These are phyloP conservation scores for Lepus oiostolus DNA, from an alignment of 2,797 vertebrate genomes.

Conservation along the genomic window DNA sequence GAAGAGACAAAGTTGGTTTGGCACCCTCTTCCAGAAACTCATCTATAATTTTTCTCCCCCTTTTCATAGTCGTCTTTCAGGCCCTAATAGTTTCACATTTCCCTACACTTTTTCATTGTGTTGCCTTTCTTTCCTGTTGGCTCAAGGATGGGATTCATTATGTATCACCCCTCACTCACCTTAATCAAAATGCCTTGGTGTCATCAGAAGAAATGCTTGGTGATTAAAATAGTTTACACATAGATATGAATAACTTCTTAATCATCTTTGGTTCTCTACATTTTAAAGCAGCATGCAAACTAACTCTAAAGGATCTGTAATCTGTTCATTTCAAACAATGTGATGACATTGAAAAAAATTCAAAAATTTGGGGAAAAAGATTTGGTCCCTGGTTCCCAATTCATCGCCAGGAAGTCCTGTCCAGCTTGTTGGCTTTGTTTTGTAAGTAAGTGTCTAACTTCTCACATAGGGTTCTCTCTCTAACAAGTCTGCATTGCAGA, in stretches of 20 bases:
- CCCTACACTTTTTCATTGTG: background rate
- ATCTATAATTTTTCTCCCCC: background rate
- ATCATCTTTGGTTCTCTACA: background rate
- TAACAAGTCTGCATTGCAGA: background rate
- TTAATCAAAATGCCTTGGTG: background rate
- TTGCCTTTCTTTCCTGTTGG: background rate
- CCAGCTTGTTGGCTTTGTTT: background rate
- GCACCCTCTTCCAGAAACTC: background rate
- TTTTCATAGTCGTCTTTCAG: background rate
- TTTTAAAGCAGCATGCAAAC: constrained; percentile 41
- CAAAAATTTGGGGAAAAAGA: background rate
- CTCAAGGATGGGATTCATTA: background rate
- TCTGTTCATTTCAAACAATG: background rate
- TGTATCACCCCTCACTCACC: background rate
- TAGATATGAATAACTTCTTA: constrained; percentile 4
- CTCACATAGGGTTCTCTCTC: background rate
- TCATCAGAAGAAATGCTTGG: background rate
- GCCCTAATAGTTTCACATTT: background rate
- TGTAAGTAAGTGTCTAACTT: background rate
- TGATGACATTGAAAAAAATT: background rate
- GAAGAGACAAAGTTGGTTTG: background rate
- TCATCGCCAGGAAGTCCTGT: background rate
- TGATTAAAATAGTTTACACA: background rate
- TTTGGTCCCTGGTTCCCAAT: background rate
- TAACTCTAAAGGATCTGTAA: constrained; percentile 2